Evolutionary conservation across 2,888 invertebrate genomes (phyloP), one percentile per base, ranked within the genome.

Genomic region (Caradrina clavipalpis): DNA sequence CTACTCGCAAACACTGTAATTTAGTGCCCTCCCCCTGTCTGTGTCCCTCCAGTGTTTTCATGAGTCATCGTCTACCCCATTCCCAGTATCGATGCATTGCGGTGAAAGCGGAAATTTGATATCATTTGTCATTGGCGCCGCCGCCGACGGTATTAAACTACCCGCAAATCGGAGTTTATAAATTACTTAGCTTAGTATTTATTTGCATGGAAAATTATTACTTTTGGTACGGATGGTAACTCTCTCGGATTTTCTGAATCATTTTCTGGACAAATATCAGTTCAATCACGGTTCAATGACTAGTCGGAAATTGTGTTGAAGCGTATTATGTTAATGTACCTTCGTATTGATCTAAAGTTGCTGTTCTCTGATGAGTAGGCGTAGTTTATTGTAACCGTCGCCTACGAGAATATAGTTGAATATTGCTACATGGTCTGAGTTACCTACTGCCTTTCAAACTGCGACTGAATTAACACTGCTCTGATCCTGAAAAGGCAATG

Each of bases 191-290:
- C 59, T 35, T 22, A 31, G 26, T 45, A 69, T 42, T 67, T 21
- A 15, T 45, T 55, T 60, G 26, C 47, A 35, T 61, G 11, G 45
- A 22, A 60, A 69, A 49, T 55, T 31, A 8, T 50, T 60, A 76
- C 22, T 3, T 35, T 63, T 31, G 31, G 17, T 58, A 70, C 42
- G 8, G 35, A 35, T 62, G 57, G 57, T 73, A 67, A 76, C 74
- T 77, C 73, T 80, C 75, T 77, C 31, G 73, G 59, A 39, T 82
- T 83, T 80, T 69, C 67, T 61, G 69, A 85, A 85, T 69, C 77
- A 86, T 85, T 88, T 87, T 84, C 82, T 81, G 82, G 67, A 62
- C 66, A 57, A 49, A 50, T 89, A 88, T 90, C 85, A 81, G 80
- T 83, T 83, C 76, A 84, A 88, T 86, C 87, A 84, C 86, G 86